phyloP scores from a whole-genome alignment of 2,113 vertebrate species.

The Dascyllus trimaculatus region DNA sequence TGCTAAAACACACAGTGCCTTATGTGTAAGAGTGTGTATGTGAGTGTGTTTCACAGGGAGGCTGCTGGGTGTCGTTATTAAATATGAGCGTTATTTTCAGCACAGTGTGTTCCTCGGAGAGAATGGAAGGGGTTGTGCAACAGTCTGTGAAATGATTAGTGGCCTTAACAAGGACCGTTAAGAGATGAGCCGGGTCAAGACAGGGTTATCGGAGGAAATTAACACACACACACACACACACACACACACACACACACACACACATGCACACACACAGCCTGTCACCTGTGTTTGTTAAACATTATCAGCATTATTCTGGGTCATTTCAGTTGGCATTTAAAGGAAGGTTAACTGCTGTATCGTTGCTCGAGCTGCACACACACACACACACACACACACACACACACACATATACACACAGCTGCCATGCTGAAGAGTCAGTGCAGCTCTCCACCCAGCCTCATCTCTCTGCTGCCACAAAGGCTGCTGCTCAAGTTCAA shows the following conservation, averaged over 20 bases:
- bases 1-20: conserved; percentile 18
- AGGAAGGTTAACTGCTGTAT: conserved; percentile 47
- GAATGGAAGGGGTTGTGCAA: conserved; percentile 63
- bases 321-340: conserved; percentile 35
- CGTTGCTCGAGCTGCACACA: conserved; percentile 29
- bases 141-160: conserved; percentile 64
- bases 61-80: conserved; percentile 39
- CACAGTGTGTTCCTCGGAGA: conserved; percentile 67
- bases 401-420: conserved; percentile 36
- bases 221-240: conserved; percentile 18
- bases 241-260: conserved; percentile 24
- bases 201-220: conserved; percentile 50
- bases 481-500: conserved; percentile 65
- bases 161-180: conserved; percentile 36
- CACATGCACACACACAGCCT: conserved; percentile 7
- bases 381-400: conserved; percentile 35
- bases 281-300: conserved; percentile 62
- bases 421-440: conserved; percentile 42
- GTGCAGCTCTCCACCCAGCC: conserved; percentile 8
- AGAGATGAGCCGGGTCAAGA: conserved; percentile 57
- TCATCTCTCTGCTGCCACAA: conserved; percentile 50
- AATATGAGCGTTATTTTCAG: conserved; percentile 44
- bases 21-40: not conserved
- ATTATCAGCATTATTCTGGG: conserved; percentile 46
- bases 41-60: not conserved